Conservation (phyloP, 2,888 invertebrate genomes). For the Caenorhabditis imperialis region DNA sequence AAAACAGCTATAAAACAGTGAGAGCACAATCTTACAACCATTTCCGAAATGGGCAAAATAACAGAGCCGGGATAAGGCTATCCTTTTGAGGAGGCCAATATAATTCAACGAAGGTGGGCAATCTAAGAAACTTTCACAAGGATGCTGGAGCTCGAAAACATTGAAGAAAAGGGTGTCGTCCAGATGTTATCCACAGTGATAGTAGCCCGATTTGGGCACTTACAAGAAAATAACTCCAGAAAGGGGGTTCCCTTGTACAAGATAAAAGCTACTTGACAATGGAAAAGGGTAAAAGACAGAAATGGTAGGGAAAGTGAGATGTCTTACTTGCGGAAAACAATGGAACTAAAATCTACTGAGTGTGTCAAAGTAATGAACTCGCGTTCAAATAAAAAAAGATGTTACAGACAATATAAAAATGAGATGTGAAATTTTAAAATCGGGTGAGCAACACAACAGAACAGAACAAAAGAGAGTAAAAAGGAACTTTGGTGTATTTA, state of each 20-base stretch:
- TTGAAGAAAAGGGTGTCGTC: constrained; percentile 3
- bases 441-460: background rate
- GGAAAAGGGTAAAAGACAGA: constrained; percentile 23
- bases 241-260: constrained; percentile 24
- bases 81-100: background rate
- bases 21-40: constrained; percentile 21
- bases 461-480: background rate
- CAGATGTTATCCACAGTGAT: no score
- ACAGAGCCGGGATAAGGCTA: constrained; percentile 14
- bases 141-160: background rate
- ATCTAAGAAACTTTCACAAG: background rate
- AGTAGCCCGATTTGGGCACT: background rate
- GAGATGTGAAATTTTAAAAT: background rate
- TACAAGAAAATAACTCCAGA: constrained; percentile 14
- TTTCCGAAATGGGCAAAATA: constrained; percentile 8
- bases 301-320: background rate
- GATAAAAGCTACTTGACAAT: constrained; percentile 39
- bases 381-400: constrained; percentile 13
- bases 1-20: constrained; percentile 34
- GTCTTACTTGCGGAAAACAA: constrained; percentile 2
- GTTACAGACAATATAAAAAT: constrained; percentile 11
- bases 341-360: constrained; percentile 1
- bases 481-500: no score
- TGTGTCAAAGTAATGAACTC: background rate
- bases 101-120: background rate